These are phyloP conservation scores for Arge pagana DNA, from an alignment of 2,888 invertebrate genomes.

Conservation along the genomic window DNA sequence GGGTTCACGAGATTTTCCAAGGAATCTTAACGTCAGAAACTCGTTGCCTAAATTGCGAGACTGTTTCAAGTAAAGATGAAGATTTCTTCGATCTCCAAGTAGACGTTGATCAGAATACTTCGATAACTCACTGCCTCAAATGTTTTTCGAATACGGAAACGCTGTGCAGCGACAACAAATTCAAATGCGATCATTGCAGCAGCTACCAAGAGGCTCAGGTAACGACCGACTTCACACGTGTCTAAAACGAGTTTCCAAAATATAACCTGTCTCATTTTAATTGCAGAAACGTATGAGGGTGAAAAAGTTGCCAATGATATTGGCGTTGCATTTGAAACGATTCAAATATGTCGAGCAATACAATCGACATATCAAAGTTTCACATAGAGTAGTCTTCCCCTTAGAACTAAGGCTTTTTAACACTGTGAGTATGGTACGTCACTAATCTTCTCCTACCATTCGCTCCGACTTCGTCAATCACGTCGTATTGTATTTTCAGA, in stretches of 20 bases:
- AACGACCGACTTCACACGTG: conserved; percentile 18
- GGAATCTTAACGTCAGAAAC: conserved; percentile 99
- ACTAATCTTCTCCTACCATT: conserved; percentile 11
- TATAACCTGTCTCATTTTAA: conserved; percentile 14
- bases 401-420: conserved; percentile 96
- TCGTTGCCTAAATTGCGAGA: conserved; percentile 98
- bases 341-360: conserved; percentile 99
- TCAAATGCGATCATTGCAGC: conserved; percentile 99
- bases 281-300: conserved; percentile 90
- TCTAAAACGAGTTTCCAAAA: conserved; percentile 10
- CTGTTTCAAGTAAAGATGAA: conserved; percentile 98
- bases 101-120: conserved; percentile 99
- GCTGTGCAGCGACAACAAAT: conserved; percentile 98
- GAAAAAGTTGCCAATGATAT: conserved; percentile 95
- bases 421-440: conserved; percentile 77
- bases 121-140: conserved; percentile 96
- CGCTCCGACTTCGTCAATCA: conserved; percentile 19
- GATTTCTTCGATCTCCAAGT: conserved; percentile 99
- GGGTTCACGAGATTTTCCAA: conserved; percentile 99
- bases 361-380: conserved; percentile 98
- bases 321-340: conserved; percentile 96
- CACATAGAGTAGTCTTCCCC: conserved; percentile 98
- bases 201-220: conserved; percentile 98
- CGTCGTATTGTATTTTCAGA: conserved; percentile 63
- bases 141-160: conserved; percentile 99